Evolutionary conservation across 2,797 vertebrate genomes (phyloP), one percentile per base, ranked within the genome.

Genomic region (Etheostoma perlongum): DNA sequence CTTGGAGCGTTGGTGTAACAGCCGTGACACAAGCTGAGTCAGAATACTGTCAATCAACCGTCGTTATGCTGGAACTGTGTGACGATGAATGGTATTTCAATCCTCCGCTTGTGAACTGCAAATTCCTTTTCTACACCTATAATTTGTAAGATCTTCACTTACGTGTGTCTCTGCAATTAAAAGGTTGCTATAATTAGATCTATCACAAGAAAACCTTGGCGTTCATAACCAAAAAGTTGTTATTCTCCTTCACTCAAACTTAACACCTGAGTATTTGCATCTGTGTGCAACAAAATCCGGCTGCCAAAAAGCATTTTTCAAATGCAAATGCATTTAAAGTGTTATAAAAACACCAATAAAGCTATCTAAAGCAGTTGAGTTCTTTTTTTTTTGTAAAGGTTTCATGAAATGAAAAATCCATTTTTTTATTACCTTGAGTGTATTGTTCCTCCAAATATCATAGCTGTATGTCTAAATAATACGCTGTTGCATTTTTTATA

Each of bases 11-110:
- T 78, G 72, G 78, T 53, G 66, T 70, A 76, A 73, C 40, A 27
- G 27, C 73, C 54, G 14, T 63, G 77, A 82, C 79, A 80, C 69
- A 68, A 67, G 73, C 84, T 81, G 79, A 92, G 80, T 88, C 85
- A 80, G 85, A 93, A 84, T 78, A 74, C 66, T 51, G 81, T 85
- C 86, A 91, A 84, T 92, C 91, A 90, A 52, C 63, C 59, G 86
- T 87, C 72, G 19, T 65, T 59, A 76, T 16, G 23, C 42, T 62
- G 33, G 51, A 78, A 85, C n/a, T 76, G 71, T 87, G 55, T 69
- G 79, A 84, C 48, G 4, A 85, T 79, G 82, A 85, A 81, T 86
- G 85, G 85, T 89, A 87, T 90, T 76, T 87, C 68, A 90, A 89
- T 85, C 72, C 74, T 85, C 54, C 40, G 73, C 70, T 78, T 65